Conservation (phyloP, 2,113 vertebrate genomes). For the Carettochelys insculpta region DNA sequence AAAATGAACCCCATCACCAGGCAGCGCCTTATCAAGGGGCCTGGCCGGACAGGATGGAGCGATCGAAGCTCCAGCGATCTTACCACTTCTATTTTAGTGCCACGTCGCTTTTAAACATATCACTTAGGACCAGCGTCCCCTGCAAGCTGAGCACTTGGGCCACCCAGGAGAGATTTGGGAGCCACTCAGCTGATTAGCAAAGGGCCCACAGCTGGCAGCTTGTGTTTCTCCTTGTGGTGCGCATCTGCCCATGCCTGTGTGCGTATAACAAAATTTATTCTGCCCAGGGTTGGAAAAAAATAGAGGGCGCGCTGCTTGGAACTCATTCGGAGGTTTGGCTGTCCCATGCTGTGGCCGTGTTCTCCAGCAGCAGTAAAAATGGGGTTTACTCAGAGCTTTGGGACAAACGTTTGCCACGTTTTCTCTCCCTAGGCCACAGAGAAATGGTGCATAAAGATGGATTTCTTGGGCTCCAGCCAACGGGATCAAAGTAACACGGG, state of each 20-base stretch:
- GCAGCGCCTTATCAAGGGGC: accelerated
- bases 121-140: not conserved
- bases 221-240: too few species aligned
- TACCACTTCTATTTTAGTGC: not conserved
- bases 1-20: accelerated
- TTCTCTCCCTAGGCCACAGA: not conserved
- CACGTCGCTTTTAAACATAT: not conserved
- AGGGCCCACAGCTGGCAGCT: too few species aligned
- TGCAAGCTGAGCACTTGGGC: too few species aligned
- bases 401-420: too few species aligned
- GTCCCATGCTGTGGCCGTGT: not conserved
- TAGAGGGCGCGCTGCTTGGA: too few species aligned
- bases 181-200: too few species aligned
- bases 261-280: too few species aligned
- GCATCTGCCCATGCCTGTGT: too few species aligned
- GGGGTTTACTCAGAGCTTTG: not conserved
- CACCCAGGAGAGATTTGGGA: too few species aligned
- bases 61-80: not conserved
- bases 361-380: not conserved
- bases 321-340: not conserved
- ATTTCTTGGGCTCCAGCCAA: not conserved
- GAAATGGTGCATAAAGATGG: not conserved
- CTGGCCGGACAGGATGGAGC: not conserved
- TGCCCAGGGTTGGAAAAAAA: too few species aligned
- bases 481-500: not conserved